A percentile compares a stretch with the other conserved stretches of the same genome.
These are phyloP conservation scores for Cyprinodon diabolis DNA, from an alignment of 2,797 vertebrate species.

Conservation along the genomic window DNA sequence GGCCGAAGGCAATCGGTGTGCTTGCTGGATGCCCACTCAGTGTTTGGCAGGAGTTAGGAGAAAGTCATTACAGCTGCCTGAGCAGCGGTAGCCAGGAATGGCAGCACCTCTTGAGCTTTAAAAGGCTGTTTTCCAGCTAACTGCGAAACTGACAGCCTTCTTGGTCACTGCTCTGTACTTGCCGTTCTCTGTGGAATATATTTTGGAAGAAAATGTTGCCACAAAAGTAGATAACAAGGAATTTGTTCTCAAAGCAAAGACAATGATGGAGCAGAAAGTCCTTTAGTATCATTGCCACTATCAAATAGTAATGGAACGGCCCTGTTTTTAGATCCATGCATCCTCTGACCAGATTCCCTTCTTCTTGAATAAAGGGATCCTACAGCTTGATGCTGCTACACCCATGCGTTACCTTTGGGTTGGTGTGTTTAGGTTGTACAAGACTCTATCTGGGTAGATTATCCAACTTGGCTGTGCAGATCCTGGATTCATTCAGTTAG, in stretches of 20 bases:
- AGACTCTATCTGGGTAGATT: too few species aligned
- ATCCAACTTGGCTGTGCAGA: too few species aligned
- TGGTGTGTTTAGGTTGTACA: too few species aligned
- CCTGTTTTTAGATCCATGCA: too few species aligned
- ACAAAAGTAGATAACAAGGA: neutral
- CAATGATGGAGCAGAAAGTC: neutral
- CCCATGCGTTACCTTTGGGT: too few species aligned
- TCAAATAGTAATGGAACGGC: too few species aligned
- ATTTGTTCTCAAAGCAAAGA: neutral
- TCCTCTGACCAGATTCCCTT: too few species aligned
- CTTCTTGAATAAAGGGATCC: too few species aligned
- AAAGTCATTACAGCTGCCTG: constrained; percentile 47
- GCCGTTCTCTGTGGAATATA: neutral
- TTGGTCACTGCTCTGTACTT: constrained; percentile 7
- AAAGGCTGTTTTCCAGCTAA: constrained; percentile 31
- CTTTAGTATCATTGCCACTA: neutral
- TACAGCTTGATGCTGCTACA: too few species aligned
- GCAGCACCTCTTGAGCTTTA: constrained; percentile 22
- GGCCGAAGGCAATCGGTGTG: constrained; percentile 48
- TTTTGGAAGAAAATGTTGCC: neutral
- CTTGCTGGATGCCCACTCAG: constrained; percentile 47
- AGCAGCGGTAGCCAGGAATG: constrained; percentile 14
- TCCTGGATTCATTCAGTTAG: too few species aligned
- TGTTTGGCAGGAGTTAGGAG: constrained; percentile 25
- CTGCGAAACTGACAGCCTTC: neutral